Conservation (phyloP, 1,140 invertebrate species). For the Agrypnia vestita region DNA sequence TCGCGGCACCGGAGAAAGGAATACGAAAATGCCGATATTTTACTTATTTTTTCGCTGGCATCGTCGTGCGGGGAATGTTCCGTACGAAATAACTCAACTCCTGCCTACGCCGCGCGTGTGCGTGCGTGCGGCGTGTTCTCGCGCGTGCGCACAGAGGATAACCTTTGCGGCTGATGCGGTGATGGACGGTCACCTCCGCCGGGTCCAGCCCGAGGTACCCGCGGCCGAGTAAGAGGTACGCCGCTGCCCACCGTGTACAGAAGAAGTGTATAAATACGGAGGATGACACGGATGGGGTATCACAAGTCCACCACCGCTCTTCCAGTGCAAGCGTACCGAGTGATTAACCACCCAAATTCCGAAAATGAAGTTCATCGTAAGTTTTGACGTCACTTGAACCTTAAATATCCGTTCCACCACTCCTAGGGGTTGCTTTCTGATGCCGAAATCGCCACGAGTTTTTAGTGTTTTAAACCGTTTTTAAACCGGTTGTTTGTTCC, state of each 20-base stretch:
- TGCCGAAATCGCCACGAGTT: no score
- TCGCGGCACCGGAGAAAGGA: constrained; percentile 4
- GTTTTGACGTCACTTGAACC: neutral
- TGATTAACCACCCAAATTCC: constrained; percentile 20
- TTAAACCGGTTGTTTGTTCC: no score
- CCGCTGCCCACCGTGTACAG: constrained; percentile 50
- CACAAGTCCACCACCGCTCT: constrained; percentile 57
- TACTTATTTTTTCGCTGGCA: neutral
- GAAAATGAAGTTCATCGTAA: constrained; percentile 59
- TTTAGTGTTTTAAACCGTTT: no score
- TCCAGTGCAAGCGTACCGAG: constrained; percentile 49
- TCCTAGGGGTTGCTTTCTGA: no score
- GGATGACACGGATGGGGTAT: constrained; percentile 57
- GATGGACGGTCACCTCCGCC: constrained; percentile 24
- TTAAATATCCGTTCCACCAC: no score
- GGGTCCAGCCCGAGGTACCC: constrained; percentile 27
- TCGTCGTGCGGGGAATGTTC: no score
- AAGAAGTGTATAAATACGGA: constrained; percentile 58
- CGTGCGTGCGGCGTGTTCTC: no score
- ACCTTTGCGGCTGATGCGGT: constrained; percentile 35
- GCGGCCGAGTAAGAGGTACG: constrained; percentile 34
- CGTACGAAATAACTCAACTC: no score
- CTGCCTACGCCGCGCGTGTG: neutral
- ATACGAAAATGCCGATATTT: neutral
- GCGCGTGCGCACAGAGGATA: constrained; percentile 1